Evolutionary conservation across 2,113 vertebrate genomes (phyloP).

Genomic region (Clinocottus analis): DNA sequence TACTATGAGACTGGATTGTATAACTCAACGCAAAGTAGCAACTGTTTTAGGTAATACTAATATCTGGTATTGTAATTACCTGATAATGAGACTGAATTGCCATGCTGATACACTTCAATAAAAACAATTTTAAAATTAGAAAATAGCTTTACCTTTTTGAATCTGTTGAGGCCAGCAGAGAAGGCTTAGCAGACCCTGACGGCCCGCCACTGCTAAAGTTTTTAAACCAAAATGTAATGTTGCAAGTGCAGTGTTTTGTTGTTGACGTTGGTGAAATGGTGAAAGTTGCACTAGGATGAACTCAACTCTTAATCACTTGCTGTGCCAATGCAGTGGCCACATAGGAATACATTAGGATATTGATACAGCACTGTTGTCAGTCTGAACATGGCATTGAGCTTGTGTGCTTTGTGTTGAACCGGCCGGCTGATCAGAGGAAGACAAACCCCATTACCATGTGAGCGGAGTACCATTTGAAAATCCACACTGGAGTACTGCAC

Average conservation of each 20-base stretch:
- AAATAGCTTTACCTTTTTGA: too few species aligned
- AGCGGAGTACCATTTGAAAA: constrained; percentile 6
- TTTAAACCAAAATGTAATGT: too few species aligned
- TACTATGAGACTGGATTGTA: background rate
- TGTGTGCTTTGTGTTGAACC: background rate
- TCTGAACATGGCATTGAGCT: constrained; percentile 10
- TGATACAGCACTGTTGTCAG: constrained; percentile 19
- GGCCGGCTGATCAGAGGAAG: constrained; percentile 13
- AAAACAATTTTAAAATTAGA: too few species aligned
- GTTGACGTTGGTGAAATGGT: too few species aligned
- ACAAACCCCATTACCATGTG: constrained; percentile 30
- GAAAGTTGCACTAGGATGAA: too few species aligned
- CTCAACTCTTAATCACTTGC: background rate
- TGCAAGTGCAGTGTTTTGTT: too few species aligned
- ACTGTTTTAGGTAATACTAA: background rate
- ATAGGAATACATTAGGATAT: constrained; percentile 1
- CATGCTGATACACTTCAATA: too few species aligned
- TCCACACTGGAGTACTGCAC: constrained; percentile 9
- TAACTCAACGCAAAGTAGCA: background rate
- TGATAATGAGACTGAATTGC: background rate
- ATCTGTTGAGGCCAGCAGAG: too few species aligned
- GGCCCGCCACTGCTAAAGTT: too few species aligned
- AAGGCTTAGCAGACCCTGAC: too few species aligned
- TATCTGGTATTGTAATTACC: background rate
- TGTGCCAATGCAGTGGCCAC: background rate